A percentile compares a stretch with the other conserved stretches of the same genome.
Conservation (phyloP, 2,113 vertebrate genomes). For the Platysteira castanea region DNA sequence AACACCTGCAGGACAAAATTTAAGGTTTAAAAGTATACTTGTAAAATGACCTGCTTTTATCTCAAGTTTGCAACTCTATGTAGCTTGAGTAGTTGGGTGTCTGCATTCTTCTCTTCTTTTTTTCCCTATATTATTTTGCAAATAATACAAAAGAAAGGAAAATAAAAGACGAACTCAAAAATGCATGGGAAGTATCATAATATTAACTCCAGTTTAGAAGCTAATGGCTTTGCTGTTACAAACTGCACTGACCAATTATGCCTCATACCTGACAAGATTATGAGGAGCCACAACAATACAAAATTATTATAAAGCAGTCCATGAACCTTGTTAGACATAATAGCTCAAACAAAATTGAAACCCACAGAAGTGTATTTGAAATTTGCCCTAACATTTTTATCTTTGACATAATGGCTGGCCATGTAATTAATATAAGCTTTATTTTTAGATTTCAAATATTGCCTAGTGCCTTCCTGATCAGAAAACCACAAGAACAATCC, state of each 20-base stretch:
- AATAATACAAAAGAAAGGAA: not conserved
- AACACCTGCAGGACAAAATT: not conserved
- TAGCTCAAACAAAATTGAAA: not conserved
- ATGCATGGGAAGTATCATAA: not conserved
- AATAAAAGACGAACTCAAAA: not conserved
- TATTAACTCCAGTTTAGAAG: not conserved
- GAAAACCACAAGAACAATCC: not conserved
- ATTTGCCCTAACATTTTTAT: not conserved
- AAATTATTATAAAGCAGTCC: not conserved
- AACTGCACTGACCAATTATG: not conserved
- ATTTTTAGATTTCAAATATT: not conserved
- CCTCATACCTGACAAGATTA: not conserved
- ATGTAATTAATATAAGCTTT: not conserved
- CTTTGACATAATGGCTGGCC: not conserved
- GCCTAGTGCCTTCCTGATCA: not conserved
- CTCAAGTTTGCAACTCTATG: not conserved
- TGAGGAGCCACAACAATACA: not conserved
- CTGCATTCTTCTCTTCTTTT: not conserved
- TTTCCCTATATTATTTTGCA: not conserved
- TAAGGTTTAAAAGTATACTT: not conserved
- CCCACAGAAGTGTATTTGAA: not conserved
- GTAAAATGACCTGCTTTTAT: not conserved
- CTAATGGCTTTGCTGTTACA: not conserved
- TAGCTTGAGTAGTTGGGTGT: not conserved
- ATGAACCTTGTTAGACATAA: not conserved